Conservation (phyloP, 2,888 invertebrate genomes). For the Poecilobothrus nobilitatus region DNA sequence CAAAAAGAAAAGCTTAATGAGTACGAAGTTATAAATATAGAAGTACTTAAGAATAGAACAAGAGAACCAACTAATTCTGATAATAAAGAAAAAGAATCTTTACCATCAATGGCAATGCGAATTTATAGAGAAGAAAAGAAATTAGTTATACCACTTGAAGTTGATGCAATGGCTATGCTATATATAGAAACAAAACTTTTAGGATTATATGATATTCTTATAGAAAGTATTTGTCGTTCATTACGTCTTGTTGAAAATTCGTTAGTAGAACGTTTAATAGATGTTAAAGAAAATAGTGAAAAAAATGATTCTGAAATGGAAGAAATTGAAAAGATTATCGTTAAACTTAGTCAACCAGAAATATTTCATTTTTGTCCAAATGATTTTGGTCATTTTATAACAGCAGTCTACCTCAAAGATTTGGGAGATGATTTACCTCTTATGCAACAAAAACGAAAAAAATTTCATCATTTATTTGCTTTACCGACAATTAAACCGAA, state of each 20-base stretch:
- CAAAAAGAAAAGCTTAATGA: constrained; percentile 28
- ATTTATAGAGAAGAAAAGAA: constrained; percentile 33
- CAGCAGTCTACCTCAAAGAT: constrained; percentile 60
- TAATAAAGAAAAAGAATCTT: constrained; percentile 17
- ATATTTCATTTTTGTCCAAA: constrained; percentile 66
- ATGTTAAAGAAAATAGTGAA: constrained; percentile 22
- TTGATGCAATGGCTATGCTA: constrained; percentile 66
- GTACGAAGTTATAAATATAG: constrained; percentile 37
- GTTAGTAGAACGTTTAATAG: constrained; percentile 49
- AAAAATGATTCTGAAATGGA: neutral
- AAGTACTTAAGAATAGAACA: constrained; percentile 37
- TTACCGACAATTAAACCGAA: constrained; percentile 60
- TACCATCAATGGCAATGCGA: constrained; percentile 29
- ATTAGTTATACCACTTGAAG: constrained; percentile 50
- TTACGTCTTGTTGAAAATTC: constrained; percentile 57
- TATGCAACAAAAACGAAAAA: constrained; percentile 51
- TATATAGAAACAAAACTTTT: constrained; percentile 53
- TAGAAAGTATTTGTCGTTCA: constrained; percentile 65
- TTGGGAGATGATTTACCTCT: constrained; percentile 60
- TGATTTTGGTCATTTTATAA: constrained; percentile 67
- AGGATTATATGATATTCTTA: constrained; percentile 62
- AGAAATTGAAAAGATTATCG: neutral
- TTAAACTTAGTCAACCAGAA: constrained; percentile 26
- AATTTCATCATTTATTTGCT: constrained; percentile 63
- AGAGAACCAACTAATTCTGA: constrained; percentile 26